A percentile compares a stretch with the other conserved stretches of the same genome.
Conservation (phyloP, 1,140 invertebrate species). For the Pectinophora gossypiella region DNA sequence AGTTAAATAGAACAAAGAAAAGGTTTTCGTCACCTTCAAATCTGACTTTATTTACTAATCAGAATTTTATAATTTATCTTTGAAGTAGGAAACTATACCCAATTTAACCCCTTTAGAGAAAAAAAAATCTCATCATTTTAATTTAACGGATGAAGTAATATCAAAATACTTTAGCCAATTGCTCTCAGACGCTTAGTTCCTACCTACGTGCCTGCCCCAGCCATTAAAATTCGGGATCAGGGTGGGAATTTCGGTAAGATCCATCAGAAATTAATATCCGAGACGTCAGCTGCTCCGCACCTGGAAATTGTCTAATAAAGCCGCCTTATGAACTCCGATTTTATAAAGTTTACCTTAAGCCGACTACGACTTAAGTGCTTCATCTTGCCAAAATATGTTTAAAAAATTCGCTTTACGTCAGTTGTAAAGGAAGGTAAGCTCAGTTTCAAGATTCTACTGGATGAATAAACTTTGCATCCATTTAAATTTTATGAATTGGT, state of each 20-base stretch:
- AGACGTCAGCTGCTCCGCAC: constrained; percentile 53
- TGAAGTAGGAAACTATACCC: too few relatives aligned
- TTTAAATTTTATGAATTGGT: neutral
- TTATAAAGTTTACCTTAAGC: constrained; percentile 47
- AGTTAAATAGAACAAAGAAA: too few relatives aligned
- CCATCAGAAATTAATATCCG: constrained; percentile 60
- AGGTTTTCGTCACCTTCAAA: too few relatives aligned
- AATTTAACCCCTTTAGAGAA: too few relatives aligned
- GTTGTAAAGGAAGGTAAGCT: neutral
- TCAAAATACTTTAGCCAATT: too few relatives aligned
- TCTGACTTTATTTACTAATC: too few relatives aligned
- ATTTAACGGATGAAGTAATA: too few relatives aligned
- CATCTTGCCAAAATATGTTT: constrained; percentile 10
- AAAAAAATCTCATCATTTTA: too few relatives aligned
- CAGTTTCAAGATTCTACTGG: neutral
- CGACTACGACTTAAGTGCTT: constrained; percentile 26
- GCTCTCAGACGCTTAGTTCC: too few relatives aligned
- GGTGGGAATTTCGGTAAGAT: constrained; percentile 33
- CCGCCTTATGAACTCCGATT: constrained; percentile 56
- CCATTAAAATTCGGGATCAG: constrained; percentile 42
- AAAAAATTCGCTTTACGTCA: neutral
- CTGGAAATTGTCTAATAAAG: constrained; percentile 58
- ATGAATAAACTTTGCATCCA: neutral
- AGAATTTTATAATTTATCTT: too few relatives aligned
- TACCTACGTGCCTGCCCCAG: neutral